A percentile compares a stretch with the other conserved stretches of the same genome.
These are phyloP conservation scores for Athalia circularis DNA, from an alignment of 2,888 invertebrate genomes.

Conservation along the genomic window DNA sequence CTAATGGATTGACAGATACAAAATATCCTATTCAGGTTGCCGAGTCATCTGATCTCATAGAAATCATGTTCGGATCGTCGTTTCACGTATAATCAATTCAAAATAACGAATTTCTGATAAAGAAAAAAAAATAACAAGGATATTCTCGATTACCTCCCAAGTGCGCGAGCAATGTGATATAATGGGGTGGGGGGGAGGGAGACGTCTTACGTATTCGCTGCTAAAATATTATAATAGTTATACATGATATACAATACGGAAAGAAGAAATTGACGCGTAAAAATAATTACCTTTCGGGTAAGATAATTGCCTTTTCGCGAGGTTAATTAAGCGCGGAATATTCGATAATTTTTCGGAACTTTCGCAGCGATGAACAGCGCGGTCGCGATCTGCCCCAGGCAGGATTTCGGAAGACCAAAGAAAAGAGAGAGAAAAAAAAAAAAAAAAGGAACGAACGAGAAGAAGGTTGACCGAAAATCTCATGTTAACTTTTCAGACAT, in stretches of 20 bases:
- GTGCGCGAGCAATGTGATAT: not conserved
- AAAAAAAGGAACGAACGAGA: not conserved
- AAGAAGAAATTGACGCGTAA: not conserved
- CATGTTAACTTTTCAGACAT: constrained; percentile 10
- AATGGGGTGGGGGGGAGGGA: no score
- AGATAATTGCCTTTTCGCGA: constrained; percentile 47
- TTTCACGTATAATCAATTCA: not conserved
- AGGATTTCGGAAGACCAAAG: constrained; percentile 53
- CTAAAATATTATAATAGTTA: no score
- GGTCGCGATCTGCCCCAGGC: not conserved
- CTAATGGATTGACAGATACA: constrained; percentile 9
- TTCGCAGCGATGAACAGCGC: constrained; percentile 26
- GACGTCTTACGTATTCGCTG: no score
- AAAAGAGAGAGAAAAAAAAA: constrained; percentile 34
- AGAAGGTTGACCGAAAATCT: constrained; percentile 25
- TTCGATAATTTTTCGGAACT: constrained; percentile 54
- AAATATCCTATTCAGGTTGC: not conserved
- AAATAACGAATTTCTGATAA: not conserved
- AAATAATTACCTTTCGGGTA: constrained; percentile 46
- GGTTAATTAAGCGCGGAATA: constrained; percentile 57
- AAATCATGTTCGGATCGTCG: not conserved
- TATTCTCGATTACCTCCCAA: not conserved
- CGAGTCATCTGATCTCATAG: not conserved
- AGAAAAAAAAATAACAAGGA: not conserved
- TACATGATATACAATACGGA: no score